Evolutionary conservation across 2,113 vertebrate genomes (phyloP), one percentile per base, ranked within the genome.

Genomic region (Chionis minor): DNA sequence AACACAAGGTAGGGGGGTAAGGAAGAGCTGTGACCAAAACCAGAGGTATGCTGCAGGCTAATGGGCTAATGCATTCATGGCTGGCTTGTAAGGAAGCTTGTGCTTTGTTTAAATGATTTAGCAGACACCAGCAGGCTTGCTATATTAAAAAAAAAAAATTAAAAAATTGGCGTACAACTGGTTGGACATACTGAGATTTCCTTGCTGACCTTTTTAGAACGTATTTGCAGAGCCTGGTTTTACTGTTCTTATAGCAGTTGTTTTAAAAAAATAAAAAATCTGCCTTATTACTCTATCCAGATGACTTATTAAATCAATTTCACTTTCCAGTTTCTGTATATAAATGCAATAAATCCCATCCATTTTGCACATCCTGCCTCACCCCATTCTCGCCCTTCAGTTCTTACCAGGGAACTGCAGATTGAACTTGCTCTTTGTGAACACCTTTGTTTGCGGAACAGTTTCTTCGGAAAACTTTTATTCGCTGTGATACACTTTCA

Each of bases 291-390:
- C 17, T 93, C 61, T 87, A 12, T 82, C 54, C 84, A 70, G 93
- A 62, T 58, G 90, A 56, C 65, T 71, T 56, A 78, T 85, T 70
- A 81, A 88, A 88, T 94, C 51, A 23, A 13, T 77, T 89, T 92
- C 74, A 73, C 74, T 73, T 85, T 74, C 88, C 78, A 45, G 1
- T 91, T 88, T 88, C 92, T 95, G 74, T 90, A 67, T 66, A 66
- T 82, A 83, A 92, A 88, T 73, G 95, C 94, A 97, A 93, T 95
- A 97, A 96, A 88, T 51, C 51, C 74, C 49, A 86, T 66, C 78
- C 8, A 22, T 61, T 90, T 96, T 91, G 74, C 89, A 94, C 86
- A 75, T 75, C 73, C 85, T 84, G 90, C 73, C 62, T 87, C 91
- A n/a, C 82, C 66, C 54, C 1, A 0, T 82, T 66, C 65, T 91